Evolutionary conservation across 2,888 invertebrate species (phyloP), one percentile per base, ranked within the genome.

Genomic region (Sialis lutaria): DNA sequence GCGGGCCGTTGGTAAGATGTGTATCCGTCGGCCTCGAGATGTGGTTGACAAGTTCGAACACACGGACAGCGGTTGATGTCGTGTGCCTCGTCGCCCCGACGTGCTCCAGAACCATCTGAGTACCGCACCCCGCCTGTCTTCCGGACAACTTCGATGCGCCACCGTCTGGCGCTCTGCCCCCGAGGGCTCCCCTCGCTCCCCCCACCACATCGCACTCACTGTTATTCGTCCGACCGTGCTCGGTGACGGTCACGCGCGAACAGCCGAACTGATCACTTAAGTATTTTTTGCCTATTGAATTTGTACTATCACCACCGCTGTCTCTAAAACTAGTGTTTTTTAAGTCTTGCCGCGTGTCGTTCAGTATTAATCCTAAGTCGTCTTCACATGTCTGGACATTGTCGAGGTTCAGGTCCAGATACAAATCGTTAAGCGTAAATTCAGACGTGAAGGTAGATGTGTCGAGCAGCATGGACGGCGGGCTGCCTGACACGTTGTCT

Each of bases 401-500:
- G 32, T 45, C 45, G 33, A 47, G 37, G 35, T 40, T 50, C 8
- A 57, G 45, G n/a, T 65, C 65, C 0, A 61, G 60, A 50, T 60
- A 64, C 13, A 72, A 57, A 30, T 66, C 64, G 3, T 63, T 65
- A 10, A 74, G 64, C 1, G 71, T 70, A 60, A 75, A 73, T 54
- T 73, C 69, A 0, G 67, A 55, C 7, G 73, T 73, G 62, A 73
- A 76, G 0, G 70, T 64, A 9, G 67, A 58, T 49, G 70, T 65
- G 34, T 62, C 60, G 45, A 67, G 64, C 1, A 70, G 58, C 0
- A 51, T 53, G 31, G 67, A 62, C 7, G 65, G 64, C n/a, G 65
- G 60, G 33, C 58, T 55, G 35, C 64, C 64, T 45, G 64, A 57
- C 22, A 64, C 50, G 22, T 54, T 54, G 51, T 64, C 60, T 49